Percentiles rank a stretch among this genome's conserved stretches.
Evolutionary conservation across 1,140 invertebrate genomes (phyloP).

Genomic region (Glomeris maerens): DNA sequence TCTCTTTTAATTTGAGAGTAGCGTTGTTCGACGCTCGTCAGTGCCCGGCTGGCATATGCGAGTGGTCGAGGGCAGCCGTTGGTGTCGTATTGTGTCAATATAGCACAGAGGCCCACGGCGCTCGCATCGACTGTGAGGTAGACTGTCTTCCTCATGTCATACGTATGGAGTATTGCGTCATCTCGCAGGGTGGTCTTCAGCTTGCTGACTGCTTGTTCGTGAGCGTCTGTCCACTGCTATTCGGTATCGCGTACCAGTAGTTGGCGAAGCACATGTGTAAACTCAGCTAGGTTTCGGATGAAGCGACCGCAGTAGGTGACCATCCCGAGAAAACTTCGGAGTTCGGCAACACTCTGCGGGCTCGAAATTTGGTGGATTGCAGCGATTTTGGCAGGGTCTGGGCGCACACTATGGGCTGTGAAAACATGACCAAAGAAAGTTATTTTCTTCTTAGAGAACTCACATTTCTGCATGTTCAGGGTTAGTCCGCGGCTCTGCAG

Average conservation of each 20-base stretch:
- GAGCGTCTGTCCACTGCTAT: constrained; percentile 11
- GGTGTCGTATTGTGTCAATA: too few relatives aligned
- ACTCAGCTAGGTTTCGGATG: constrained; percentile 23
- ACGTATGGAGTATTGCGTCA: too few relatives aligned
- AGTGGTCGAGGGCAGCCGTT: too few relatives aligned
- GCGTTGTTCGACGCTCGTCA: too few relatives aligned
- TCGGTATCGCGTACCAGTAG: constrained; percentile 8
- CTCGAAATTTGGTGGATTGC: constrained; percentile 19
- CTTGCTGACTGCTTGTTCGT: constrained; percentile 16
- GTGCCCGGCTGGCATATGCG: too few relatives aligned
- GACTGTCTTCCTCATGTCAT: too few relatives aligned
- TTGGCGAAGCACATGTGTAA: constrained; percentile 19
- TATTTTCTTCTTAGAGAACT: constrained; percentile 16
- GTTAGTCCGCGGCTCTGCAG: too few relatives aligned
- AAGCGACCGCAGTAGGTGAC: constrained; percentile 30
- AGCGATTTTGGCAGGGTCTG: constrained; percentile 24
- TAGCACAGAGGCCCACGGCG: too few relatives aligned
- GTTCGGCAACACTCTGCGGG: constrained; percentile 24
- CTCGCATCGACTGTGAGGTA: too few relatives aligned
- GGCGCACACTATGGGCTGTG: constrained; percentile 23
- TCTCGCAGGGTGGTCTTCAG: constrained; percentile 12
- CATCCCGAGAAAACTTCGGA: constrained; percentile 34
- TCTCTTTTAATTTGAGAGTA: too few relatives aligned
- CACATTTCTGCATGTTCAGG: constrained; percentile 18
- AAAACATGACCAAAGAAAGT: constrained; percentile 28